phyloP scores from a whole-genome alignment of 2,113 vertebrate species.

The Vidua macroura region DNA sequence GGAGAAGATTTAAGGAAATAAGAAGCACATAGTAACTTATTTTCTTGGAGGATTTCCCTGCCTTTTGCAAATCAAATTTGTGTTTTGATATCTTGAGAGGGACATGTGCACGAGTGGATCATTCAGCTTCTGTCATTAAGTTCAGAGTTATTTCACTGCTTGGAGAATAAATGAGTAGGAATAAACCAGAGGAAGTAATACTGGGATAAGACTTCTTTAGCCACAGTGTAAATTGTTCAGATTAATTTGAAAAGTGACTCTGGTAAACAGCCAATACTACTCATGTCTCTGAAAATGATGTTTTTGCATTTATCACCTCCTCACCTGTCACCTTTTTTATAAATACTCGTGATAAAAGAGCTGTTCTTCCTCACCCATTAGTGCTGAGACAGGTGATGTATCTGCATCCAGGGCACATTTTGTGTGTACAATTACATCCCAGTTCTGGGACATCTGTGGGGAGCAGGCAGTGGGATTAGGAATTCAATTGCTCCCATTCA shows the following conservation, averaged over 20 bases:
- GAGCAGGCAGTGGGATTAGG: neutral
- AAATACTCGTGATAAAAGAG: neutral
- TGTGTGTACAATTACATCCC: neutral
- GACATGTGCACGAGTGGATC: neutral
- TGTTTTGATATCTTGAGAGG: neutral
- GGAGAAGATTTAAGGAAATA: neutral
- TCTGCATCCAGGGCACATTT: neutral
- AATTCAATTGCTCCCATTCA: neutral
- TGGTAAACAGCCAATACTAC: neutral
- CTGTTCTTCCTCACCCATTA: neutral
- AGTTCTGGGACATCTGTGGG: neutral
- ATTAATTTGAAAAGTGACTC: constrained; percentile 31
- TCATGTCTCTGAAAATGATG: neutral
- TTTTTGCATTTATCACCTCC: neutral
- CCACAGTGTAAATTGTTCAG: neutral
- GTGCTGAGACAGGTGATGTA: neutral
- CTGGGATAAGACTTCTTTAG: neutral
- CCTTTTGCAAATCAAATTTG: neutral
- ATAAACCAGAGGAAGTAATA: neutral
- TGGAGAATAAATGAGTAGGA: neutral
- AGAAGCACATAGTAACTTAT: neutral
- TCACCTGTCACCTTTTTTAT: neutral
- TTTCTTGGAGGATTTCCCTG: neutral
- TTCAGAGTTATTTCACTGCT: neutral
- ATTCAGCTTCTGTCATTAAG: neutral